Evolutionary conservation across 2,113 vertebrate species (phyloP).

Genomic region (Motacilla tschutschensis): DNA sequence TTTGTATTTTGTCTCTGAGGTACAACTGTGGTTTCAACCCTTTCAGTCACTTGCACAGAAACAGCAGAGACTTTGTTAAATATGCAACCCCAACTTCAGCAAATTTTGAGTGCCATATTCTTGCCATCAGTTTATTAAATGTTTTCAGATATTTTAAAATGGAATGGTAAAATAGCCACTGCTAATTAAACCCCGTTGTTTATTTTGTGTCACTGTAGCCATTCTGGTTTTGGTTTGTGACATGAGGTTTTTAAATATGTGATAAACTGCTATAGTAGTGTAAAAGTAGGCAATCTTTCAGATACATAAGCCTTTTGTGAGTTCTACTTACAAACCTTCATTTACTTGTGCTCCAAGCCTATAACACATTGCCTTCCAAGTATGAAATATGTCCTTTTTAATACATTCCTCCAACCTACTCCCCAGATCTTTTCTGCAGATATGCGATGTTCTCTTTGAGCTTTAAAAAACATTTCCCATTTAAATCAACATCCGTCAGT

Average conservation of each 20-base stretch:
- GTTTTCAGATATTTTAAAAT: not conserved
- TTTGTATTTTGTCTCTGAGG: not conserved
- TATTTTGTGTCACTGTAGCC: not conserved
- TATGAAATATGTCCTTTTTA: not conserved
- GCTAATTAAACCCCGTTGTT: not conserved
- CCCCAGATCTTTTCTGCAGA: not conserved
- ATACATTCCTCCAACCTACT: not conserved
- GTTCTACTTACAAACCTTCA: not conserved
- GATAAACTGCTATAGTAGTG: not conserved
- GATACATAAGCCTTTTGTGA: not conserved
- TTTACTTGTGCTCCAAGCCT: not conserved
- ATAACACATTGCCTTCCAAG: not conserved
- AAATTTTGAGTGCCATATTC: not conserved
- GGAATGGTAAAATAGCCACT: not conserved
- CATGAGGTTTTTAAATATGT: not conserved
- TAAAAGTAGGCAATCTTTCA: not conserved
- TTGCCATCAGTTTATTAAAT: not conserved
- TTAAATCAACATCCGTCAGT: conserved; percentile 32
- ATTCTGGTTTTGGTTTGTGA: not conserved
- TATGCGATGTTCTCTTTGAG: not conserved
- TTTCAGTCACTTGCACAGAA: not conserved
- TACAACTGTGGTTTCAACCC: not conserved
- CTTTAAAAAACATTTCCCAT: conserved; percentile 19
- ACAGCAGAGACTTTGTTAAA: not conserved
- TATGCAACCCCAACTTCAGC: not conserved